Conservation (phyloP, 2,113 vertebrate genomes). For the Mesocricetus auratus region DNA sequence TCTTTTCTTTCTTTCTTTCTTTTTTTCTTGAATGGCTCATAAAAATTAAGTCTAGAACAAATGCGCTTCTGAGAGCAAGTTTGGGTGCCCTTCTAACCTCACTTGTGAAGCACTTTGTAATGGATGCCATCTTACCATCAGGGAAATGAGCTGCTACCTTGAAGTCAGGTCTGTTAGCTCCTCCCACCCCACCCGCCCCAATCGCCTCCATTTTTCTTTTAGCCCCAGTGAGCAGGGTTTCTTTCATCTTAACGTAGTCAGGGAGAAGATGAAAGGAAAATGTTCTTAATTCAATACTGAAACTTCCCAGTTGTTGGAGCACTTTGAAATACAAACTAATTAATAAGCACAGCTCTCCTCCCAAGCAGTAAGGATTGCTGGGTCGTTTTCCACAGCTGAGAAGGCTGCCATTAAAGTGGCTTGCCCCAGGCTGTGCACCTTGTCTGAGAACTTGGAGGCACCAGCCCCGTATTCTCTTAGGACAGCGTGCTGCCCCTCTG, state of each 20-base stretch:
- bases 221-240: slow-evolving; percentile 78
- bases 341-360: slow-evolving; percentile 74
- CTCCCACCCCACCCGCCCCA: slow-evolving; percentile 33
- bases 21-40: slow-evolving; percentile 65
- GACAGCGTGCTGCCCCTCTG: slow-evolving; percentile 48
- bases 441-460: background rate
- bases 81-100: slow-evolving; percentile 57
- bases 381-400: slow-evolving; percentile 79
- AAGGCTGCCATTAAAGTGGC: slow-evolving; percentile 65
- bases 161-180: slow-evolving; percentile 47
- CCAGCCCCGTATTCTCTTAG: slow-evolving; percentile 43
- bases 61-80: slow-evolving; percentile 63
- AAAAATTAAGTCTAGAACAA: slow-evolving; percentile 75
- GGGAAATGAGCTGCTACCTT: slow-evolving; percentile 77
- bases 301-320: slow-evolving; percentile 73
- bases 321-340: slow-evolving; percentile 80
- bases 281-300: slow-evolving; percentile 74
- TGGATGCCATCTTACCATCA: slow-evolving; percentile 30
- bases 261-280: slow-evolving; percentile 64
- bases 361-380: slow-evolving; percentile 21
- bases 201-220: slow-evolving; percentile 68
- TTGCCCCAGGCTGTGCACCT: slow-evolving; percentile 72
- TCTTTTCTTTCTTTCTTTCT: background rate
- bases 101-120: slow-evolving; percentile 66
- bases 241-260: slow-evolving; percentile 68